Evolutionary conservation across 1,140 invertebrate species (phyloP), one percentile per base, ranked within the genome.

Genomic region (Planococcus citri): DNA sequence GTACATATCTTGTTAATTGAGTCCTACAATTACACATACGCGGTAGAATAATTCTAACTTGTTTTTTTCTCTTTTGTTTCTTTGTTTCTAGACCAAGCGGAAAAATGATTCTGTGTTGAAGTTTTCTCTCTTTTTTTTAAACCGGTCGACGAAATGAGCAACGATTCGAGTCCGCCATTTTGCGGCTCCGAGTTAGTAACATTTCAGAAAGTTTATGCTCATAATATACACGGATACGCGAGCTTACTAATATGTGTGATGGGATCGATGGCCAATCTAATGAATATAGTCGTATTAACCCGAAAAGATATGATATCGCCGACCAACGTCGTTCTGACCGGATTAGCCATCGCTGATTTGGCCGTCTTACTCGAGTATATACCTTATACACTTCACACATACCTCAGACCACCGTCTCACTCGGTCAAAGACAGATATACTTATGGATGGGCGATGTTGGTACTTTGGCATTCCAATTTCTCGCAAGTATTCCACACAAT

Each of bases 231-330:
- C 77, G 90, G 88, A 1, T 90, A 87, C 79, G 76, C 87, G 1
- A 87, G 86, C 72, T 76, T 92, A 1, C 72, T 87, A 1, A 91
- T 98, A 51, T 98, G 95, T 78, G 82, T 91, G 21, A 89, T 96
- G 75, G 95, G 95, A 51, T 91, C 92, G 2, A 84, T 96, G 17
- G 91, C 94, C 61, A 98, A 98, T 77, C 83, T 89, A 0, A 84
- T 97, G 70, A 98, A 97, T 79, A 94, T 98, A 41, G 87, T 90
- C n/a, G 94, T 98, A 3, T 80, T 98, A 22, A 94, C 94, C 0
- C 84, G 93, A 9, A 82, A 87, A 4, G 89, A 94, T 75, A 95
- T 97, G 93, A 79, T 83, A 61, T 90, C 93, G 1, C 92, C 94
- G 0, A 96, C 94, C 8, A 97, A 97, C 78, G 86, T 87, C 61